phyloP scores from a whole-genome alignment of 1,140 invertebrate species.

The Ceratina australensis region DNA sequence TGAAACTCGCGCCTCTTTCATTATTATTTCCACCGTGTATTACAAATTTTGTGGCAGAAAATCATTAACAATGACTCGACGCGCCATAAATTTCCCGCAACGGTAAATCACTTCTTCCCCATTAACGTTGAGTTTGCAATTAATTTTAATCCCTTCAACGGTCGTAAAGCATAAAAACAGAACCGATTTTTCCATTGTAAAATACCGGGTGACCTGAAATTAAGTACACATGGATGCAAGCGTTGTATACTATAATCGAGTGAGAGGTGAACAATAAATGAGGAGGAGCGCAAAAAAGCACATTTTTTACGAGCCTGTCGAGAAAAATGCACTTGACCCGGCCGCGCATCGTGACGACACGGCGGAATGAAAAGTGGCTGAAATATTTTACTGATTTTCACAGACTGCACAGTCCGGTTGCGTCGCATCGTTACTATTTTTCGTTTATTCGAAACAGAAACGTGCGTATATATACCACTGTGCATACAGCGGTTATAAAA shows the following conservation, averaged over 20 bases:
- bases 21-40: neutral
- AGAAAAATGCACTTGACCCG: constrained; percentile 31
- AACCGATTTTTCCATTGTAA: neutral
- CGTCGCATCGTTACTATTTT: neutral
- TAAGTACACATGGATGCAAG: no score
- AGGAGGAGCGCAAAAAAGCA: neutral
- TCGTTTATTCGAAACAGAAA: neutral
- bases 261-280: constrained; percentile 8
- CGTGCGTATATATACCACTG: neutral
- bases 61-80: neutral
- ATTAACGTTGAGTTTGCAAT: neutral
- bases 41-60: neutral
- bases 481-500: neutral
- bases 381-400: constrained; percentile 48
- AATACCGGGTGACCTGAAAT: neutral
- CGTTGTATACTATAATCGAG: constrained; percentile 19
- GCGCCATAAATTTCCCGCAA: no score
- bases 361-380: constrained; percentile 32
- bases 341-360: constrained; percentile 21
- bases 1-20: neutral
- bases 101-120: no score
- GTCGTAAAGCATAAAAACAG: neutral
- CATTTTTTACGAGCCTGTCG: constrained; percentile 31
- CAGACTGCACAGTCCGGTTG: constrained; percentile 2
- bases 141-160: neutral